A percentile compares a stretch with the other conserved stretches of the same genome.
phyloP scores from a whole-genome alignment of 2,797 vertebrate genomes.

The Lophotriccus pileatus region DNA sequence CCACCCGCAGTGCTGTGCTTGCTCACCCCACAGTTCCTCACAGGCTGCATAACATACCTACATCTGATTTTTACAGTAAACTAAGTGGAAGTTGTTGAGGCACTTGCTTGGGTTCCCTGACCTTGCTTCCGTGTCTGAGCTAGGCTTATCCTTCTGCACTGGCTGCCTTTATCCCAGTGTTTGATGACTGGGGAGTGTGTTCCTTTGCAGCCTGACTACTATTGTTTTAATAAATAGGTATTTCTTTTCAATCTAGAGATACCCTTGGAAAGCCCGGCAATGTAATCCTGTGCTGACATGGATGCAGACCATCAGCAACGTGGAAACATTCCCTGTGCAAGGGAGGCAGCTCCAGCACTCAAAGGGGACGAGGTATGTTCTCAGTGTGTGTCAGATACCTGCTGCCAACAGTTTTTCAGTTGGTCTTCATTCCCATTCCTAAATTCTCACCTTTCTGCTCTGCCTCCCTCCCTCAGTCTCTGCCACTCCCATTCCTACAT shows the following conservation, averaged over 20 bases:
- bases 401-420: background rate
- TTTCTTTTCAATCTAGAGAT: background rate
- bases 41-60: background rate
- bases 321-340: background rate
- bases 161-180: background rate
- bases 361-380: accelerated
- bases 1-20: accelerated
- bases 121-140: background rate
- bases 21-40: accelerated
- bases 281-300: background rate
- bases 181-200: background rate
- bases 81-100: background rate
- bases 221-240: background rate
- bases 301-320: background rate
- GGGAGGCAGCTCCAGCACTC: background rate
- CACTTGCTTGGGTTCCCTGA: background rate
- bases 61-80: background rate
- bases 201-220: background rate
- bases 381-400: background rate
- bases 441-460: background rate
- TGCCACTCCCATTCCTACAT: background rate
- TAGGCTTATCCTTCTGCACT: background rate
- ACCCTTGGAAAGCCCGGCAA: background rate
- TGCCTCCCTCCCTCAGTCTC: background rate
- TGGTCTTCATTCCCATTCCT: background rate